Evolutionary conservation across 1,140 invertebrate genomes (phyloP).

Genomic region (Drosophila pseudoobscura): DNA sequence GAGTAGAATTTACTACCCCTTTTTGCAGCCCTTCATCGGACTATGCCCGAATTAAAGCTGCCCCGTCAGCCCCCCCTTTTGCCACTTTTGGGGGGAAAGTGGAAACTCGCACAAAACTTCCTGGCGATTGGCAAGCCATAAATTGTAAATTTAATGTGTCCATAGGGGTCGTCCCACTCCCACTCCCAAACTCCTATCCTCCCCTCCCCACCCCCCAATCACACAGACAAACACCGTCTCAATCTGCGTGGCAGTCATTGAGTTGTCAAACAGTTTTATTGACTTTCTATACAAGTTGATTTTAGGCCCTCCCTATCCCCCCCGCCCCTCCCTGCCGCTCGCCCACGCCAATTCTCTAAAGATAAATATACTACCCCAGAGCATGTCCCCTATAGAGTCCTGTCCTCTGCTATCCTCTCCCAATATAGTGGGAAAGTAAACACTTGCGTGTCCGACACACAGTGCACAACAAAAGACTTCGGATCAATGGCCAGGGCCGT

Average conservation of each 20-base stretch:
- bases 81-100: neutral
- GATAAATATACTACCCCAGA: conserved; percentile 31
- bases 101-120: conserved; percentile 26
- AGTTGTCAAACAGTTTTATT: conserved; percentile 72
- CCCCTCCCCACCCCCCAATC: neutral
- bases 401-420: conserved; percentile 7
- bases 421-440: conserved; percentile 59
- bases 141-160: conserved; percentile 69
- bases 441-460: conserved; percentile 33
- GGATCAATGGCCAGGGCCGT: conserved; percentile 46
- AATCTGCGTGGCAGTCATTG: conserved; percentile 38
- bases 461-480: conserved; percentile 7
- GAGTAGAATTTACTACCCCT: conserved; percentile 7
- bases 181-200: neutral
- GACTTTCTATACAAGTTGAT: conserved; percentile 65
- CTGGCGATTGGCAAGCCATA: conserved; percentile 46
- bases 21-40: neutral
- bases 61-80: neutral
- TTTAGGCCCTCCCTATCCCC: conserved; percentile 4
- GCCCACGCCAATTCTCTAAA: conserved; percentile 8
- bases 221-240: conserved; percentile 8
- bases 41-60: neutral
- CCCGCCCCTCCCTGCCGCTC: neutral
- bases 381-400: neutral
- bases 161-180: conserved; percentile 17